Evolutionary conservation across 2,888 invertebrate species (phyloP).

Genomic region (Latrodectus elegans): DNA sequence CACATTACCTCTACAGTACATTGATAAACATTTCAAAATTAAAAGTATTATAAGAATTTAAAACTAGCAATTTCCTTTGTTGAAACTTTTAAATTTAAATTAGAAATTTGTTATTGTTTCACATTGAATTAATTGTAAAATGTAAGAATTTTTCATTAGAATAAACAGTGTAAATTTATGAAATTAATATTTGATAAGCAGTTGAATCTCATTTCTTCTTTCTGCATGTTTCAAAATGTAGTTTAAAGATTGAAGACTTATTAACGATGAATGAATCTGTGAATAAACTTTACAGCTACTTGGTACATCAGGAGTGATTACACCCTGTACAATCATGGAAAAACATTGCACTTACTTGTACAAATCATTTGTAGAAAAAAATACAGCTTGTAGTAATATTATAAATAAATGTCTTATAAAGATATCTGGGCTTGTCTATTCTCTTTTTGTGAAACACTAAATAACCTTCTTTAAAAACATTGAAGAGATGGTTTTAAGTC

Average conservation of each 20-base stretch:
- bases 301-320: slow-evolving; percentile 21
- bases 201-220: slow-evolving; percentile 27
- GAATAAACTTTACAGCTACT: slow-evolving; percentile 20
- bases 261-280: slow-evolving; percentile 33
- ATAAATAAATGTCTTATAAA: slow-evolving; percentile 69
- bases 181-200: neutral
- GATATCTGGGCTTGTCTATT: neutral
- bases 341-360: slow-evolving; percentile 66
- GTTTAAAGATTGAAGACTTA: slow-evolving; percentile 22
- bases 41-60: too few relatives aligned
- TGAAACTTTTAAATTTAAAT: too few relatives aligned
- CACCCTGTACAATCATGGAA: slow-evolving; percentile 68
- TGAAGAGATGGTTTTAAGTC: too few relatives aligned
- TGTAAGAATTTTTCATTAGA: neutral
- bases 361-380: slow-evolving; percentile 67
- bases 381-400: slow-evolving; percentile 66
- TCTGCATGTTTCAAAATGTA: slow-evolving; percentile 13
- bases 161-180: neutral
- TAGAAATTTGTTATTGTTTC: too few relatives aligned
- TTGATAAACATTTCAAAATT: too few relatives aligned
- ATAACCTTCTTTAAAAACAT: too few relatives aligned
- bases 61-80: too few relatives aligned
- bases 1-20: too few relatives aligned
- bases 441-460: too few relatives aligned
- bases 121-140: neutral